phyloP scores from a whole-genome alignment of 2,113 vertebrate species.

The Dasypus novemcinctus region DNA sequence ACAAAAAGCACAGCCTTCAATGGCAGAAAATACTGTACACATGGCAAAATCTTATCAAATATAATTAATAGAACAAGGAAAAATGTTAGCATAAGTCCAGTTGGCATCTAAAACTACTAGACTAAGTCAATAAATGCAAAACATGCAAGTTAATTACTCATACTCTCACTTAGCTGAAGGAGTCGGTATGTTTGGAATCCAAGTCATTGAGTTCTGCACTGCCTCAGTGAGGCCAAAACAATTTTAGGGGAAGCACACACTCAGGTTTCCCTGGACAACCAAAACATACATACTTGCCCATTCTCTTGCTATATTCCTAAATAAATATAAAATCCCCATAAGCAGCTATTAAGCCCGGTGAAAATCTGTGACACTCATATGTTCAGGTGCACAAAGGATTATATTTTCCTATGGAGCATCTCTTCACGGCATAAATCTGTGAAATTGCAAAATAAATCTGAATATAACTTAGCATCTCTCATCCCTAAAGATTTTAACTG shows the following conservation, averaged over 20 bases:
- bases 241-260: not conserved
- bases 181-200: conserved; percentile 18
- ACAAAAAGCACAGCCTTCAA: not conserved
- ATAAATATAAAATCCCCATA: not conserved
- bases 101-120: not conserved
- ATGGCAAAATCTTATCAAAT: not conserved
- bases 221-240: not conserved
- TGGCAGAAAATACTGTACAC: not conserved
- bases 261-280: conserved; percentile 40
- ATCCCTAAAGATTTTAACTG: not conserved
- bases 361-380: not conserved
- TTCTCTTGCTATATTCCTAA: not conserved
- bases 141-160: not conserved
- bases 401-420: not conserved
- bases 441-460: not conserved
- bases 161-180: not conserved
- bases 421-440: not conserved
- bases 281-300: not conserved
- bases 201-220: conserved; percentile 13
- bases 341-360: not conserved
- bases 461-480: not conserved
- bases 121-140: not conserved
- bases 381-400: not conserved
- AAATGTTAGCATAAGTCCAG: not conserved
- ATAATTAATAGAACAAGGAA: not conserved